Evolutionary conservation across 1,140 invertebrate genomes (phyloP).

Genomic region (Yoshiicerus persimilis): DNA sequence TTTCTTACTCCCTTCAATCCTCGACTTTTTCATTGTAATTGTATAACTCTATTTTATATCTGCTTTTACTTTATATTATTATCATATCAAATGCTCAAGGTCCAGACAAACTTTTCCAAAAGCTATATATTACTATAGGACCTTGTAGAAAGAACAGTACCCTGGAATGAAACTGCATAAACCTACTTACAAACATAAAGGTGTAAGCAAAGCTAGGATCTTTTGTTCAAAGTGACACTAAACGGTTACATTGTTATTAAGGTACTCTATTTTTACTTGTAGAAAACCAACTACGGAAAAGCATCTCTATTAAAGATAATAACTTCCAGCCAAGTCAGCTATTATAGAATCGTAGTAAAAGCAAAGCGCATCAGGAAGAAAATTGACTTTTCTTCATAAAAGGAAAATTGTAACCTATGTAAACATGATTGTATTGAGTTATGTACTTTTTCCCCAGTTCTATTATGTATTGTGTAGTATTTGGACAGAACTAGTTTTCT

Average conservation of each 20-base stretch:
- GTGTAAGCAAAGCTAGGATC: background rate
- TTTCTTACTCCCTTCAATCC: background rate
- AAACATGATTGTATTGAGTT: background rate
- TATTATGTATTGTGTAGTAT: background rate
- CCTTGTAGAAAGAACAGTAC: background rate
- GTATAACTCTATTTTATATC: too few species aligned
- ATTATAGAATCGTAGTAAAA: background rate
- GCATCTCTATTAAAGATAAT: background rate
- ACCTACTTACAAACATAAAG: background rate
- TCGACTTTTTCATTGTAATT: too few species aligned
- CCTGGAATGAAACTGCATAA: too few species aligned
- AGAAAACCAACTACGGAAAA: background rate
- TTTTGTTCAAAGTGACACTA: background rate
- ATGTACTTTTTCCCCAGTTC: background rate
- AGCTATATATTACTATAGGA: background rate
- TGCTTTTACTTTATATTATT: too few species aligned
- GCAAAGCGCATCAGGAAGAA: background rate
- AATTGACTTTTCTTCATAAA: too few species aligned
- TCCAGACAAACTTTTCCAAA: background rate
- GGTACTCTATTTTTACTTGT: background rate
- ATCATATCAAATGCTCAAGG: background rate
- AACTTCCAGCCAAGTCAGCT: background rate
- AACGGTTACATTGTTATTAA: background rate
- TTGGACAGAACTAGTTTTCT: background rate
- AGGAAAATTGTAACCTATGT: background rate